Base-by-base conservation (phyloP, 2,888 invertebrate species). In the Acanthoscelides obtectus region DNA sequence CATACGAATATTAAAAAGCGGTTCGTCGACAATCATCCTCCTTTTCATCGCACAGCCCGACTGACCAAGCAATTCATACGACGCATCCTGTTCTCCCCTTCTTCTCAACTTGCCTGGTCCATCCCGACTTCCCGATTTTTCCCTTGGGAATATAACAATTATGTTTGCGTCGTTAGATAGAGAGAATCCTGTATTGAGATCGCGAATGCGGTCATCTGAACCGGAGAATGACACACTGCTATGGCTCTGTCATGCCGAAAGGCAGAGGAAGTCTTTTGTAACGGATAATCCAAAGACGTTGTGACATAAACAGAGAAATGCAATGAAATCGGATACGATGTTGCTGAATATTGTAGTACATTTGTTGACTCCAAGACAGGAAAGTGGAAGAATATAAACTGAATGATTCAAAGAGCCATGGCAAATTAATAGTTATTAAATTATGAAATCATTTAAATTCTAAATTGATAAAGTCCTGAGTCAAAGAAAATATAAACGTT, bases 121-220 rank as follows among this genome's bases (percentile, higher is more conserved):
- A 45, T 45, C 12, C 45, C 45, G 12, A 45, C 45, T 45, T 45
- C 12, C 45, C 45, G 77, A 73, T 72, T 76, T 76, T 73, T 75
- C 74, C 73, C 75, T 74, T 80, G 82, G 83, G 83, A 81, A 79
- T 81, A 83, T 81, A 83, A 84, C 84, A 84, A 85, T 85, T 85
- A 84, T 83, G 84, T 84, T 83, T 84, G 84, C 83, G 81, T 84
- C 85, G 84, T 84, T 85, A 84, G 84, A 83, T 83, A 82, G 81
- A 80, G 83, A 84, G 83, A 83, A 84, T 84, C 83, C 83, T 81
- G 82, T 81, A 81, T 82, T 81, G 81, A 81, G 81, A 81, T 22
- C 22, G 69, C 25, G 75, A 76, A 80, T 79, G 80, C 78, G 82
- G 82, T 82, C 82, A 83, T 81, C 80, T 77, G 79, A 80, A 78